These are phyloP conservation scores for Alloplasta piceator DNA, from an alignment of 2,888 invertebrate genomes.

Conservation along the genomic window DNA sequence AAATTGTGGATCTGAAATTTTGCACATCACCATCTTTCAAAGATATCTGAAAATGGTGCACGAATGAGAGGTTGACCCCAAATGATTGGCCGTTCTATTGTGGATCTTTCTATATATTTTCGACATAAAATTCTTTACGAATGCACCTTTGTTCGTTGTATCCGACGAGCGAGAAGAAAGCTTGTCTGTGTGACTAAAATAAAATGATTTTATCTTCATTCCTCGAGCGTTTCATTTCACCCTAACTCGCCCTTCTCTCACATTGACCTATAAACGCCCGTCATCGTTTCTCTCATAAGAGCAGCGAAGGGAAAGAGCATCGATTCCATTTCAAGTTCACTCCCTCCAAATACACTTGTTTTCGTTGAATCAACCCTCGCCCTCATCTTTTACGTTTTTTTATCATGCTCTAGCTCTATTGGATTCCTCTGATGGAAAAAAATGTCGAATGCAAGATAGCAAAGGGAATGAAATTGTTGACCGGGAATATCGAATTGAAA, in stretches of 20 bases:
- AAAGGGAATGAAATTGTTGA: no score
- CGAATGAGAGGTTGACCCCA: no score
- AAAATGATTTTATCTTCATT: conserved; percentile 28
- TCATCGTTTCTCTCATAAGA: conserved; percentile 23
- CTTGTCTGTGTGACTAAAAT: conserved; percentile 16
- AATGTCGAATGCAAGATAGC: background rate
- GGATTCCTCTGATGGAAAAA: background rate
- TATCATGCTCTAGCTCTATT: conserved; percentile 29
- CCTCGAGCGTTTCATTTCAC: conserved; percentile 9
- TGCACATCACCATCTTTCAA: no score
- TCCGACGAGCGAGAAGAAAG: background rate
- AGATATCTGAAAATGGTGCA: no score
- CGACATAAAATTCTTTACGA: no score
- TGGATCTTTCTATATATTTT: no score
- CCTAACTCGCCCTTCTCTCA: background rate
- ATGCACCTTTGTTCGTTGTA: conserved; percentile 11
- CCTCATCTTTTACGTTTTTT: conserved; percentile 37
- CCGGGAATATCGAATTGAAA: no score
- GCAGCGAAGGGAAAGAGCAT: conserved; percentile 3
- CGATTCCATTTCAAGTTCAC: conserved; percentile 35
- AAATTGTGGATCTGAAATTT: no score
- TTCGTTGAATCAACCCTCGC: conserved; percentile 21
- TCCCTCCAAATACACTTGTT: conserved; percentile 12
- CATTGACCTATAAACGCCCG: conserved; percentile 50
- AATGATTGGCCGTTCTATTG: no score